Base-by-base conservation (phyloP, 2,888 invertebrate genomes). In the Neria commutata region DNA sequence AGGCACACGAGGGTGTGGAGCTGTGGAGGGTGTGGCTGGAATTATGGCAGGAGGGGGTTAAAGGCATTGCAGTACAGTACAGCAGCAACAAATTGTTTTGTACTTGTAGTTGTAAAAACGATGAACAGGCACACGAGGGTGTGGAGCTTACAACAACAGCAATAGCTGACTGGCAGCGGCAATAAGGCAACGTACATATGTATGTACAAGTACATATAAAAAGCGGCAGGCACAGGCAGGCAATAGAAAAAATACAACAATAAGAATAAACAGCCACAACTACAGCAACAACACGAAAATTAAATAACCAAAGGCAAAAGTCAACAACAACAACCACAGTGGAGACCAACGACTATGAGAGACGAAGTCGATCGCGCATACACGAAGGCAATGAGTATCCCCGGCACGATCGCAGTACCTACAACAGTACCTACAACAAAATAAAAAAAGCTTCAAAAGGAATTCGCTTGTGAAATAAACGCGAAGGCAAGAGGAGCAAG, bases 1-100 rank as follows among this genome's bases (percentile, higher is more conserved):
- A 53, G 61, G 61, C 70, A 68, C 64, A 67, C 70, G 71, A 71
- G 70, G 71, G 72, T 66, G 69, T 69, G 63, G 42, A 46, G 33
- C 33, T 14, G n/a, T n/a, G n/a, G n/a, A n/a, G n/a, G n/a, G n/a
- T n/a, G n/a, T n/a, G n/a, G n/a, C n/a, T n/a, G n/a, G n/a, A n/a
- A n/a, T n/a, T n/a, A n/a, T n/a, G n/a, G n/a, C n/a, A n/a, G n/a
- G n/a, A n/a, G n/a, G n/a, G n/a, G n/a, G n/a, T n/a, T n/a, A n/a
- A n/a, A n/a, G n/a, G n/a, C n/a, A n/a, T n/a, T n/a, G n/a, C n/a
- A n/a, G n/a, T n/a, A n/a, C n/a, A n/a, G n/a, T n/a, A n/a, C n/a
- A n/a, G n/a, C n/a, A n/a, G n/a, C n/a, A n/a, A n/a, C n/a, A n/a
- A n/a, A n/a, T n/a, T n/a, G n/a, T n/a, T n/a, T n/a, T n/a, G n/a